Conservation (phyloP, 1,140 invertebrate genomes). For the Drosophila kanapiae region DNA sequence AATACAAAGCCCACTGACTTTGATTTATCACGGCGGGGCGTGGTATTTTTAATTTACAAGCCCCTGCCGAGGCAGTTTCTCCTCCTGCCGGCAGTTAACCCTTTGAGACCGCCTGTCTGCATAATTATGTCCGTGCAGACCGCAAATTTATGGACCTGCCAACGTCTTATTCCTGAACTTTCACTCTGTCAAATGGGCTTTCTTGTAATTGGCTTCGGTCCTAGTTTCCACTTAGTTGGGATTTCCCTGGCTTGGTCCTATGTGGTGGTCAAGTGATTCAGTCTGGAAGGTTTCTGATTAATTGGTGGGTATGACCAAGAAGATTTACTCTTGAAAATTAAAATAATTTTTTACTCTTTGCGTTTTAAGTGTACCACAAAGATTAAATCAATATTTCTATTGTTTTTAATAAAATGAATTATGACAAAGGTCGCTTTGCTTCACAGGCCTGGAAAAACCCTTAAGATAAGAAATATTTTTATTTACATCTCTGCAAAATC, state of each 20-base stretch:
- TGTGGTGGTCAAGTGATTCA: constrained; percentile 39
- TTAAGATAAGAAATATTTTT: too few relatives aligned
- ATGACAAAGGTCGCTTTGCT: too few relatives aligned
- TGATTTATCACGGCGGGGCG: constrained; percentile 78
- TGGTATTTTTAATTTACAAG: constrained; percentile 78
- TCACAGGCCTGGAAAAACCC: too few relatives aligned
- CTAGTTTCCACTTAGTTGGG: constrained; percentile 9
- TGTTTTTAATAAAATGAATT: too few relatives aligned
- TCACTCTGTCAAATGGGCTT: constrained; percentile 58
- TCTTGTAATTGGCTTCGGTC: constrained; percentile 59
- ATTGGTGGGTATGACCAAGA: too few relatives aligned
- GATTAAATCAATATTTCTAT: too few relatives aligned
- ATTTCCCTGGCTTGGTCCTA: neutral
- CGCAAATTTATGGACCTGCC: constrained; percentile 68
- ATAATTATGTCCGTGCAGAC: constrained; percentile 64
- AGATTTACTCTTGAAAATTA: too few relatives aligned
- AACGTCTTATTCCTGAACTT: constrained; percentile 61
- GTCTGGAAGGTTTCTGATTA: constrained; percentile 30
- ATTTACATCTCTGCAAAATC: too few relatives aligned
- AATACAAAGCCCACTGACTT: constrained; percentile 75
- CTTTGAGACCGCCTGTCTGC: constrained; percentile 50
- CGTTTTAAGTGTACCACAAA: too few relatives aligned
- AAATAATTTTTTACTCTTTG: too few relatives aligned
- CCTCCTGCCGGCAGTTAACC: constrained; percentile 27
- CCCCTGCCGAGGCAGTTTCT: constrained; percentile 13